A percentile compares a stretch with the other conserved stretches of the same genome.
Conservation (phyloP, 2,113 vertebrate genomes). For the Aspiorhynchus laticeps region DNA sequence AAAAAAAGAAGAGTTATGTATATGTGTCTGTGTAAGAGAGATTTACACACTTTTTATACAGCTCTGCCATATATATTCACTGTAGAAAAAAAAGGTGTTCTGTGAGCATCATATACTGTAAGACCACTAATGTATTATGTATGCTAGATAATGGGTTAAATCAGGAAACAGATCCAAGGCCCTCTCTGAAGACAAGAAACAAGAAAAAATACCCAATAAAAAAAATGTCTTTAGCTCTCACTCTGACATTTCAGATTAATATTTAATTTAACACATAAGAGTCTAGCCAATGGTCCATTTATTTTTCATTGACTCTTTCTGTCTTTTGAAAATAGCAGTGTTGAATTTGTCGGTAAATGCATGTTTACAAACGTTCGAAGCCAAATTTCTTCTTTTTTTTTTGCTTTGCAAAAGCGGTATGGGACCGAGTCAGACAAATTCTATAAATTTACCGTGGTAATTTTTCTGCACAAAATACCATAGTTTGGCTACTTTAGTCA, state of each 20-base stretch:
- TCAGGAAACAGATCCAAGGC: constrained; percentile 1
- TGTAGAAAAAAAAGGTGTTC: background rate
- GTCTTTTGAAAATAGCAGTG: background rate
- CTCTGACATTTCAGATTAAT: background rate
- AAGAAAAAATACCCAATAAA: background rate
- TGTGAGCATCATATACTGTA: background rate
- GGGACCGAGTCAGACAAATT: background rate
- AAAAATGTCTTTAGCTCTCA: background rate
- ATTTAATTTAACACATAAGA: background rate
- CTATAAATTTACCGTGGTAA: background rate
- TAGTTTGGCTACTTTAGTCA: background rate
- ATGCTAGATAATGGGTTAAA: constrained; percentile 7
- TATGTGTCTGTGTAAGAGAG: constrained; percentile 4
- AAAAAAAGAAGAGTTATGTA: constrained; percentile 9
- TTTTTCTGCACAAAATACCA: background rate
- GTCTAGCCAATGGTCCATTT: background rate
- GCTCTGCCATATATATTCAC: constrained; percentile 3
- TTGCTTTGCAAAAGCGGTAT: background rate
- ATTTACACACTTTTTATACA: constrained; percentile 5
- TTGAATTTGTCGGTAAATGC: background rate
- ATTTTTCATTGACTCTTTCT: background rate
- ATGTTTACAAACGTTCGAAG: constrained; percentile 10
- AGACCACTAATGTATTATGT: background rate
- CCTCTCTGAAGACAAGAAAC: background rate
- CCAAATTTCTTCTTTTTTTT: background rate